These are phyloP conservation scores for Pantelozetes paolii DNA, from an alignment of 2,888 invertebrate species.

Conservation along the genomic window DNA sequence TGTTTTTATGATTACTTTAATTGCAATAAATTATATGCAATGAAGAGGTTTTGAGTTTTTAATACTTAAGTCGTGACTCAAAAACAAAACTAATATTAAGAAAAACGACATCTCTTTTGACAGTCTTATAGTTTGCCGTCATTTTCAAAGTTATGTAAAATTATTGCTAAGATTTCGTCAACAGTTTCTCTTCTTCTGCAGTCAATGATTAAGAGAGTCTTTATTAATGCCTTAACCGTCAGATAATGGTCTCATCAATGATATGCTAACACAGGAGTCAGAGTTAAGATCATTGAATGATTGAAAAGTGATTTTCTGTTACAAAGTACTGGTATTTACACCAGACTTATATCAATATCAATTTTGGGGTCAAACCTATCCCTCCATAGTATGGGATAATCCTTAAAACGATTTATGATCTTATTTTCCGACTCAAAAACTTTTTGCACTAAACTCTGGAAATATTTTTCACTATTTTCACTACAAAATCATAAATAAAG, in stretches of 20 bases:
- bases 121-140: neutral
- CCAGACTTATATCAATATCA: constrained; percentile 26
- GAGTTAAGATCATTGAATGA: constrained; percentile 7
- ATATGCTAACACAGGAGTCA: constrained; percentile 7
- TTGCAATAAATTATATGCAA: neutral
- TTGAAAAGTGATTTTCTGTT: constrained; percentile 15
- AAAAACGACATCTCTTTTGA: neutral
- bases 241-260: neutral
- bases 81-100: constrained; percentile 3
- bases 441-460: neutral
- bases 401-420: constrained; percentile 30
- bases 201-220: neutral
- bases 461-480: neutral
- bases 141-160: constrained; percentile 26
- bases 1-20: neutral
- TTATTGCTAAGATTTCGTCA: constrained; percentile 2
- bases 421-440: constrained; percentile 15
- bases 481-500: neutral
- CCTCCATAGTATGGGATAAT: constrained; percentile 9
- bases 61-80: constrained; percentile 9
- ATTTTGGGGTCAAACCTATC: constrained; percentile 22
- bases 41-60: neutral
- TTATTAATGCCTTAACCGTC: neutral
- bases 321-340: constrained; percentile 15
- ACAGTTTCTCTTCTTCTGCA: no score